Evolutionary conservation across 2,888 invertebrate species (phyloP).

Genomic region (Caenorhabditis sp.): DNA sequence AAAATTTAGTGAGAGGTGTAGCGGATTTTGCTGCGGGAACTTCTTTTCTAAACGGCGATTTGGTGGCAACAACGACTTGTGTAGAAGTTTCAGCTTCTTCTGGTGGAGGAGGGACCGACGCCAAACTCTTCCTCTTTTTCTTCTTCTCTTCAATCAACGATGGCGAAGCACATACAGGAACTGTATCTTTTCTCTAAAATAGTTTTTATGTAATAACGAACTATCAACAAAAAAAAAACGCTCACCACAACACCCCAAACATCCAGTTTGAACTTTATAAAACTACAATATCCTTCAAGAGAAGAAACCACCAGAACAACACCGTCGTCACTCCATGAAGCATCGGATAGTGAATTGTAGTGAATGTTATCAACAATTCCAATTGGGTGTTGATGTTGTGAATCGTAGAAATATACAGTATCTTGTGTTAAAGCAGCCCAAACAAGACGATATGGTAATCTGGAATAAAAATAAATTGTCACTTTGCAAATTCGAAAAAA

Average conservation of each 20-base stretch:
- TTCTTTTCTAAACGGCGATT: constrained; percentile 12
- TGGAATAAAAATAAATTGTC: constrained; percentile 27
- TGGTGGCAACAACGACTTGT: not conserved
- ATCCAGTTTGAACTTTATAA: constrained; percentile 79
- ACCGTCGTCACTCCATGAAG: constrained; percentile 88
- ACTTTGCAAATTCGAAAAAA: not conserved
- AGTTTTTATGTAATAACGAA: too few species aligned
- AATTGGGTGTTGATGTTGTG: constrained; percentile 83
- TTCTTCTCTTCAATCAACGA: constrained; percentile 34
- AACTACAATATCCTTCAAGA: constrained; percentile 88
- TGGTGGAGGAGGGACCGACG: not conserved
- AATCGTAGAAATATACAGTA: constrained; percentile 84
- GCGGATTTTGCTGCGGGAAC: constrained; percentile 7
- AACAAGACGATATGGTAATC: constrained; percentile 82
- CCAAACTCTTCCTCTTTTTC: constrained; percentile 21
- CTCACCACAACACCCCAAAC: constrained; percentile 36
- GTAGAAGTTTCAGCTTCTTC: not conserved
- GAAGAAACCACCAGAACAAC: constrained; percentile 82
- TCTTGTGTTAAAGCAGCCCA: constrained; percentile 90
- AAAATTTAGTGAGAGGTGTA: constrained; percentile 25
- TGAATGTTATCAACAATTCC: constrained; percentile 84
- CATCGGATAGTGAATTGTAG: constrained; percentile 85
- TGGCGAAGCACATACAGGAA: constrained; percentile 26
- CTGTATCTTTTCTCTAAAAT: constrained; percentile 7
- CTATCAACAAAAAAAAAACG: too few species aligned